These are phyloP conservation scores for Drosophila austrosaltans DNA, from an alignment of 2,888 invertebrate species.

Conservation along the genomic window DNA sequence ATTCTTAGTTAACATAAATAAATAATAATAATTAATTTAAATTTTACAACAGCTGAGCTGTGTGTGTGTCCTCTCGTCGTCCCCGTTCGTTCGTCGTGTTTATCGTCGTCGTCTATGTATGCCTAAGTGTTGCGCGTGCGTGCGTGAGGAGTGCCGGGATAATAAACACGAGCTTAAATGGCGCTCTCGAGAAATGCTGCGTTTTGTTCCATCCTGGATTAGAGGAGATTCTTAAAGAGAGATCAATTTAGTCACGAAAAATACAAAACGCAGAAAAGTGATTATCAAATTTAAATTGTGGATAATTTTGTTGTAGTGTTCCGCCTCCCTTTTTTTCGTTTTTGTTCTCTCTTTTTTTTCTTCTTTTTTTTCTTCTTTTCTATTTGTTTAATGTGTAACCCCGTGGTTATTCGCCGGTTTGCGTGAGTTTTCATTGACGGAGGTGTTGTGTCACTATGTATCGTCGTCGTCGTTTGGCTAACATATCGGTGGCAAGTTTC, in stretches of 20 bases:
- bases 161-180: not conserved
- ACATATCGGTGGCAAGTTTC: constrained; percentile 57
- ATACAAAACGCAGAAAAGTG: not conserved
- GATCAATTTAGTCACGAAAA: not conserved
- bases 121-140: not conserved
- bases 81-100: not conserved
- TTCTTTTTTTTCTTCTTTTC: not conserved
- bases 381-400: constrained; percentile 10
- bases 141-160: constrained; percentile 4
- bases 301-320: not conserved
- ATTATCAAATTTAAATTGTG: not conserved
- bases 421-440: constrained; percentile 31
- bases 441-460: constrained; percentile 66
- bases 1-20: constrained; percentile 53
- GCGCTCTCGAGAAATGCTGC: not conserved
- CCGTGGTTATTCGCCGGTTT: constrained; percentile 20
- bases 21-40: constrained; percentile 26
- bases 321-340: not conserved
- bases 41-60: constrained; percentile 10
- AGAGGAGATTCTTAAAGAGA: not conserved
- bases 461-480: constrained; percentile 68
- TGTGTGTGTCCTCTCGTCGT: not conserved
- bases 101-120: not conserved
- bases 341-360: not conserved
- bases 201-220: constrained; percentile 2